phyloP scores from a whole-genome alignment of 2,113 vertebrate genomes.

The Vombatus ursinus region DNA sequence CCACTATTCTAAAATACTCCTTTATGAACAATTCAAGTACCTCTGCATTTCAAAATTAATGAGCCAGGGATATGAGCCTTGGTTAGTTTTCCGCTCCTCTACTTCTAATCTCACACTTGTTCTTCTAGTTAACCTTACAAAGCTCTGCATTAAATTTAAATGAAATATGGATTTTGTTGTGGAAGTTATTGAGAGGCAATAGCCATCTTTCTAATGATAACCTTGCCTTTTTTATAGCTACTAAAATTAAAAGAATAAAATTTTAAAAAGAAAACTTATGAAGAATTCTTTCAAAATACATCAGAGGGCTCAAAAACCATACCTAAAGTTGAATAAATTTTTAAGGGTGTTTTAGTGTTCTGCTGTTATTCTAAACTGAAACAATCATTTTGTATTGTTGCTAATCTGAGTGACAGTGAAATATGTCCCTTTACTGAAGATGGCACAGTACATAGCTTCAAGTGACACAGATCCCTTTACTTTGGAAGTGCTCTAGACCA shows the following conservation, averaged over 20 bases:
- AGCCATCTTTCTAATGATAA: slow-evolving; percentile 42
- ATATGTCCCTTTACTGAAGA: not conserved
- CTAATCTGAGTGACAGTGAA: not conserved
- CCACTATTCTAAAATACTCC: slow-evolving; percentile 44
- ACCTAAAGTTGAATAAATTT: not conserved
- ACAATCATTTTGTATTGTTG: not conserved
- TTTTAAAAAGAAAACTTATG: slow-evolving; percentile 5
- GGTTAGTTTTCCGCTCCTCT: slow-evolving; percentile 71
- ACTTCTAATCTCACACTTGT: slow-evolving; percentile 49
- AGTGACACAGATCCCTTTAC: not conserved
- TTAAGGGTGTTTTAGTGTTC: not conserved
- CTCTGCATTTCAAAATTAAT: slow-evolving; percentile 79
- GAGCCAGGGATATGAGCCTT: slow-evolving; percentile 77
- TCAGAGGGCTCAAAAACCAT: not conserved
- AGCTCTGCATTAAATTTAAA: slow-evolving; percentile 66
- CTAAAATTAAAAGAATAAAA: not conserved
- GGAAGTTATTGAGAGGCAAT: slow-evolving; percentile 48
- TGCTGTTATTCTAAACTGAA: slow-evolving; percentile 22
- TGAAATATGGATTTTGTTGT: slow-evolving; percentile 51
- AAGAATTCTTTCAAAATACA: not conserved
- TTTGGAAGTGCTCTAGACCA: not conserved
- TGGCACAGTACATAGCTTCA: not conserved
- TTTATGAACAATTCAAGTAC: slow-evolving; percentile 71
- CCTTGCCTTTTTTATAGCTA: not conserved
- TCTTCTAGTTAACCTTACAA: slow-evolving; percentile 66